phyloP scores from a whole-genome alignment of 2,113 vertebrate species.

The Cervus canadensis region DNA sequence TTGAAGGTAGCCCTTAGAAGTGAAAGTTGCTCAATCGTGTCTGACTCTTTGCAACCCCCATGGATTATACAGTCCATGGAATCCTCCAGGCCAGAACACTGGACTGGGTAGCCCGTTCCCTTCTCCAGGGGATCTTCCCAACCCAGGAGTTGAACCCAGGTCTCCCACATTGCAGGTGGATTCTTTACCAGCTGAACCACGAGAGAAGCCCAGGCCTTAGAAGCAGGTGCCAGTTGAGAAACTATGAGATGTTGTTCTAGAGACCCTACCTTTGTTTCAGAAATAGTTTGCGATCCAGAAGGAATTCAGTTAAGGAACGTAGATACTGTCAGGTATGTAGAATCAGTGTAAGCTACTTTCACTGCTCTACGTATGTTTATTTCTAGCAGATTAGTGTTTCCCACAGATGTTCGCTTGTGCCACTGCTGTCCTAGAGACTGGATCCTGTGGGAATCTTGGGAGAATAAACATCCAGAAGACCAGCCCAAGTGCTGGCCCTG shows the following conservation, averaged over 20 bases:
- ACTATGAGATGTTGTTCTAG: not conserved
- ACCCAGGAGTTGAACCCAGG: not conserved
- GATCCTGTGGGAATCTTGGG: not conserved
- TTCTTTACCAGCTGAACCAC: not conserved
- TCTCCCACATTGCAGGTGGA: rapidly evolving
- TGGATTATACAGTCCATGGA: not conserved
- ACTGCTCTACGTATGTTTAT: rapidly evolving
- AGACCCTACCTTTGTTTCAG: not conserved
- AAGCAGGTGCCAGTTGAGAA: not conserved
- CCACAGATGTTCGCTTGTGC: not conserved
- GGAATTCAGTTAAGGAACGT: not conserved
- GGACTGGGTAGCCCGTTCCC: not conserved
- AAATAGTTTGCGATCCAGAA: not conserved
- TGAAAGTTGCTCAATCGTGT: not conserved
- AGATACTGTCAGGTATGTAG: not conserved
- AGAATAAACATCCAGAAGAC: not conserved
- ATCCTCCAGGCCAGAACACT: not conserved
- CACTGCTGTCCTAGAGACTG: not conserved
- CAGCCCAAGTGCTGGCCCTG: not conserved
- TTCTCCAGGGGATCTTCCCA: not conserved
- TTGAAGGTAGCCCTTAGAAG: not conserved
- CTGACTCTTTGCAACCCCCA: not conserved
- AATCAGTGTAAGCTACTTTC: not conserved
- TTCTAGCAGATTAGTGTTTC: not conserved
- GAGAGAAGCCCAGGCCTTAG: not conserved